phyloP scores from a whole-genome alignment of 37 sponge, comb jelly and placozoan species.

The Theonella swinhoei region DNA sequence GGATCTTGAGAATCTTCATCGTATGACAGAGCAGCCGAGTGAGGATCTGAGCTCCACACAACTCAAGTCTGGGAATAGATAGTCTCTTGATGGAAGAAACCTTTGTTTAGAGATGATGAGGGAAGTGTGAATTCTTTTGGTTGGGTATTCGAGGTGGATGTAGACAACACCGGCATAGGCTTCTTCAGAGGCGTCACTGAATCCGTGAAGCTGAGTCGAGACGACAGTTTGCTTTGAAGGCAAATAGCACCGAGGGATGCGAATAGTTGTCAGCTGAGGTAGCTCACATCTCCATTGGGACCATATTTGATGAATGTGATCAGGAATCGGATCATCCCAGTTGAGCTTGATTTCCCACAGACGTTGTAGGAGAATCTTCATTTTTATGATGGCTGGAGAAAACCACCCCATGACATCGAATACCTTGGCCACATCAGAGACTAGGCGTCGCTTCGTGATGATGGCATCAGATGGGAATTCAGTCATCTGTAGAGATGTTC shows the following conservation, averaged over 20 bases:
- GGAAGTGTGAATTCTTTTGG: slow-evolving; percentile 12
- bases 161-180: slow-evolving; percentile 37
- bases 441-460: slow-evolving; percentile 15
- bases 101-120: slow-evolving; percentile 32
- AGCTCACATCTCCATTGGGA: slow-evolving; percentile 24
- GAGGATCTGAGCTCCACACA: slow-evolving; percentile 32
- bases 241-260: slow-evolving; percentile 30
- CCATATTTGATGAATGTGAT: slow-evolving; percentile 11
- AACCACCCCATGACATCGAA: slow-evolving; percentile 42
- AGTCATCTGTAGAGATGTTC: slow-evolving; percentile 30
- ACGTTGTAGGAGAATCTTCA: slow-evolving; percentile 33
- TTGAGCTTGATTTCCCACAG: slow-evolving; percentile 24
- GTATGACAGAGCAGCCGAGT: slow-evolving; percentile 11
- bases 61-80: slow-evolving; percentile 32
- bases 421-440: slow-evolving; percentile 15
- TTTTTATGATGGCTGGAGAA: slow-evolving; percentile 29
- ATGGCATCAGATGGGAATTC: neutral
- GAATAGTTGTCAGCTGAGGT: neutral
- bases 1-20: slow-evolving; percentile 4
- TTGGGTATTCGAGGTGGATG: slow-evolving; percentile 3
- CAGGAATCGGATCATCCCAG: slow-evolving; percentile 40
- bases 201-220: slow-evolving; percentile 34
- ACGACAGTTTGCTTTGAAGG: neutral
- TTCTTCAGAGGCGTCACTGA: slow-evolving; percentile 43
- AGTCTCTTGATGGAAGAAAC: slow-evolving; percentile 27